Conservation (phyloP, 2,797 vertebrate species). For the Neosilurus hyrtlii region DNA sequence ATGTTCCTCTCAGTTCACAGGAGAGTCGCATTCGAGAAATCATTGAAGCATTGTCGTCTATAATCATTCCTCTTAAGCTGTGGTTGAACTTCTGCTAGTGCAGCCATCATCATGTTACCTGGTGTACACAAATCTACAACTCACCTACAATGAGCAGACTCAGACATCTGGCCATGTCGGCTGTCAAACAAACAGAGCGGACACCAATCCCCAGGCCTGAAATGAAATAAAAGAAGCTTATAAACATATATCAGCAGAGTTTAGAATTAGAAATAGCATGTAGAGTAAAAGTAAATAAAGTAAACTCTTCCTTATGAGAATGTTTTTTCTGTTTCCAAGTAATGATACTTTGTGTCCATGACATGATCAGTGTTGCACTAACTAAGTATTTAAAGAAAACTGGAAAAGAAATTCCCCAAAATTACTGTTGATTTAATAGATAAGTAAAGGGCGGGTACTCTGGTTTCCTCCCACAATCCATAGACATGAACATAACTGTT, state of each 20-base stretch:
- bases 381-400: background rate
- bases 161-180: slow-evolving; percentile 58
- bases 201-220: slow-evolving; percentile 55
- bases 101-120: slow-evolving; percentile 8
- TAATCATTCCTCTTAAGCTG: slow-evolving; percentile 33
- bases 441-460: too few relatives aligned
- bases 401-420: too few relatives aligned
- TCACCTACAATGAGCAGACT: slow-evolving; percentile 64
- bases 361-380: background rate
- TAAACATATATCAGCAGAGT: background rate
- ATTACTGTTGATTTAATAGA: too few relatives aligned
- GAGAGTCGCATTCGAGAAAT: slow-evolving; percentile 28
- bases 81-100: slow-evolving; percentile 24
- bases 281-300: background rate
- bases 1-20: slow-evolving; percentile 27
- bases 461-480: too few relatives aligned
- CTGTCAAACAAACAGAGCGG: slow-evolving; percentile 34
- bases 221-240: slow-evolving; percentile 50
- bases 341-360: background rate
- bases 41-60: slow-evolving; percentile 18
- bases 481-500: too few relatives aligned
- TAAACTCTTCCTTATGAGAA: background rate
- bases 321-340: background rate
- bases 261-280: background rate
- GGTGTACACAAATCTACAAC: slow-evolving; percentile 24